Percentiles rank a stretch among this genome's conserved stretches.
Conservation (phyloP, 1,140 invertebrate species). For the Parasteatoda tepidariorum region DNA sequence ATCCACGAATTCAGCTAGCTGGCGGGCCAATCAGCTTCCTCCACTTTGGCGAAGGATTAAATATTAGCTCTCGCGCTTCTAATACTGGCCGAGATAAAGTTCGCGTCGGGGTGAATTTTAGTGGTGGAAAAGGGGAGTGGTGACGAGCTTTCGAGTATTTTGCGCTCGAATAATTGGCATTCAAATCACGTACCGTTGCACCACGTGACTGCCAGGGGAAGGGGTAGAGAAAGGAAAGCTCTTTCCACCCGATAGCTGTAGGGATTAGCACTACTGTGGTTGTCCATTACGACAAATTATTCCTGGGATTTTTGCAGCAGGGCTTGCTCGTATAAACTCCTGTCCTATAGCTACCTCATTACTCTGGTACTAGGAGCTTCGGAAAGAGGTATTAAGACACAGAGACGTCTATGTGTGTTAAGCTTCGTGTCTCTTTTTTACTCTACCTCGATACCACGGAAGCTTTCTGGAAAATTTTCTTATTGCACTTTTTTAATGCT, state of each 20-base stretch:
- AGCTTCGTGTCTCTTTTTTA: conserved; percentile 29
- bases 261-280: conserved; percentile 57
- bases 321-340: conserved; percentile 30
- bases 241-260: conserved; percentile 44
- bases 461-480: conserved; percentile 12
- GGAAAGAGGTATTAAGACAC: conserved; percentile 58
- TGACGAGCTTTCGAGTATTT: conserved; percentile 49
- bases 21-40: conserved; percentile 44
- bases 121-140: not conserved
- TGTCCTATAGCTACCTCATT: conserved; percentile 59
- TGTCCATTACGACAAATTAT: conserved; percentile 61
- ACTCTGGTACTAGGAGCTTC: conserved; percentile 44
- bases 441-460: not conserved
- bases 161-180: conserved; percentile 59
- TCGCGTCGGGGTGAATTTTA: conserved; percentile 37
- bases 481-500: conserved; percentile 21
- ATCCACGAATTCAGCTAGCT: not conserved
- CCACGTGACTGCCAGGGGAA: conserved; percentile 26
- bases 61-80: conserved; percentile 59
- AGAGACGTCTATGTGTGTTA: conserved; percentile 52
- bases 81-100: conserved; percentile 59
- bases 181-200: conserved; percentile 56
- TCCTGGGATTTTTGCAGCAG: conserved; percentile 57
- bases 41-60: conserved; percentile 54
- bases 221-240: conserved; percentile 15